Evolutionary conservation across 2,888 invertebrate species (phyloP).

Genomic region (Spilosoma lubricipeda): DNA sequence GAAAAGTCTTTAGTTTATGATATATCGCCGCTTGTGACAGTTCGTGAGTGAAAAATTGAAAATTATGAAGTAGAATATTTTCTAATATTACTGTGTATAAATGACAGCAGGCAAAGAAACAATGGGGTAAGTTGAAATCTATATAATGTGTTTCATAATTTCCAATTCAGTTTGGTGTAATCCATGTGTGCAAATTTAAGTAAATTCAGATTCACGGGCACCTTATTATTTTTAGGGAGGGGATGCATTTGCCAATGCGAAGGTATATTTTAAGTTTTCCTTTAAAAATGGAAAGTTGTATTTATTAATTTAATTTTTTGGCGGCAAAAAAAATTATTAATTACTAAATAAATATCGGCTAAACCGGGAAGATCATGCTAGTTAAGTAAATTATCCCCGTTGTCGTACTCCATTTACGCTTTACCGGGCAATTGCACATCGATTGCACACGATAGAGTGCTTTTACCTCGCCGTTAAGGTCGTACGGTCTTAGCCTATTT

Average conservation of each 20-base stretch:
- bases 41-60: constrained; percentile 66
- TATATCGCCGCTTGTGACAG: constrained; percentile 70
- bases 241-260: constrained; percentile 83
- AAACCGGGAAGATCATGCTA: constrained; percentile 17
- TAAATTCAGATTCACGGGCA: constrained; percentile 66
- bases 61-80: constrained; percentile 77
- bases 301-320: constrained; percentile 24
- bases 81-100: constrained; percentile 82
- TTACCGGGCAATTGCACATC: constrained; percentile 74
- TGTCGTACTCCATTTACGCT: constrained; percentile 58
- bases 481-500: constrained; percentile 73
- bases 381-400: constrained; percentile 38
- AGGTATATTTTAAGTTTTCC: constrained; percentile 78
- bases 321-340: constrained; percentile 32
- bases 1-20: constrained; percentile 62
- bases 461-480: constrained; percentile 73
- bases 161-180: constrained; percentile 18
- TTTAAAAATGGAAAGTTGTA: constrained; percentile 33
- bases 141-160: constrained; percentile 33
- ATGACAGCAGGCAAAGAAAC: constrained; percentile 94
- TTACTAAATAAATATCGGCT: constrained; percentile 17
- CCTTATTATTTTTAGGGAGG: constrained; percentile 84
- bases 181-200: constrained; percentile 34
- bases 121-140: constrained; percentile 89
- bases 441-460: constrained; percentile 78